Evolutionary conservation across 2,113 vertebrate genomes (phyloP).

Genomic region (Egretta garzetta): DNA sequence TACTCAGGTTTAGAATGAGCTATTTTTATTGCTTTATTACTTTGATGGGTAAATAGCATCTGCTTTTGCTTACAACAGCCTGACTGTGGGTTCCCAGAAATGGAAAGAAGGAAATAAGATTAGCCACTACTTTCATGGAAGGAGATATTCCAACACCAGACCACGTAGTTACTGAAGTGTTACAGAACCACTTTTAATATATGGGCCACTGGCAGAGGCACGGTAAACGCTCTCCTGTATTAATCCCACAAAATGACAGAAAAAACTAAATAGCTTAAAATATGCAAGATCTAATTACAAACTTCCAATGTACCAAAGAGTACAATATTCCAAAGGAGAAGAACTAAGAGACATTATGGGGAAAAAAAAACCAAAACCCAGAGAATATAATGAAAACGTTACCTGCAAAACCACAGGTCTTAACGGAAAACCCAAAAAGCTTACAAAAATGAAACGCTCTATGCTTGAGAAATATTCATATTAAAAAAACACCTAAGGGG

Average conservation of each 20-base stretch:
- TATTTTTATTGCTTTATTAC: neutral
- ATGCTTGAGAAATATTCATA: neutral
- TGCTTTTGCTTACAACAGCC: neutral
- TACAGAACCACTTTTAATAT: neutral
- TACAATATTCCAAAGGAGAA: neutral
- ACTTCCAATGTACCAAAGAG: neutral
- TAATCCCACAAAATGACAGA: neutral
- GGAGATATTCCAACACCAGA: neutral
- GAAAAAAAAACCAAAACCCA: neutral
- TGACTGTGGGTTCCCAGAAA: neutral
- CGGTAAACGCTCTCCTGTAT: neutral
- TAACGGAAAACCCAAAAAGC: neutral
- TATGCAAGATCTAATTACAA: neutral
- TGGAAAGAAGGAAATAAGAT: neutral
- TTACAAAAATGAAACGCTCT: neutral
- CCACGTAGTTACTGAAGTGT: neutral
- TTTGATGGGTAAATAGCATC: neutral
- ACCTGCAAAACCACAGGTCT: neutral
- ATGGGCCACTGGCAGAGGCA: neutral
- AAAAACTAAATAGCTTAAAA: neutral
- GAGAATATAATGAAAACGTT: neutral
- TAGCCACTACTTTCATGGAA: neutral
- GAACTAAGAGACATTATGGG: neutral
- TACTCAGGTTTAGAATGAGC: neutral
- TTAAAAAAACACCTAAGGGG: neutral